Evolutionary conservation across 1,140 invertebrate species (phyloP).

Genomic region (Belonocnema kinseyi): DNA sequence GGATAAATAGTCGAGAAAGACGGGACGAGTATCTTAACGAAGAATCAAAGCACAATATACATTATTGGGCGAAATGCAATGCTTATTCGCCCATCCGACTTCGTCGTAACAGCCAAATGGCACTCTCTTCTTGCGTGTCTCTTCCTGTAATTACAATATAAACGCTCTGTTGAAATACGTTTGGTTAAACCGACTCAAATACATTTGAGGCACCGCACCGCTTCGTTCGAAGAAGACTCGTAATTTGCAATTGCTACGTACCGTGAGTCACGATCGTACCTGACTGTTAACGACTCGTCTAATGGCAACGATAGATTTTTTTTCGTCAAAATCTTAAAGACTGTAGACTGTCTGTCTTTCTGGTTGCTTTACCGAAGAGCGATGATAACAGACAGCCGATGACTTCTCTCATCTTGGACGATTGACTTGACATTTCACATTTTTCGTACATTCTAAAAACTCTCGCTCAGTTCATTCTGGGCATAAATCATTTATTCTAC

Average conservation of each 20-base stretch:
- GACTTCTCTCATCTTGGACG: neutral
- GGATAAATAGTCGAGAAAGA: neutral
- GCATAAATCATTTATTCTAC: too few relatives aligned
- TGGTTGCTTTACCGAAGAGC: conserved; percentile 42
- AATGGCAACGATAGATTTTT: conserved; percentile 43
- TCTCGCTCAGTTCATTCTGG: neutral
- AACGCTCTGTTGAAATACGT: conserved; percentile 58
- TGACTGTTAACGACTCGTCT: conserved; percentile 52
- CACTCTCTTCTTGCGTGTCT: conserved; percentile 65
- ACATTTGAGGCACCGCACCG: conserved; percentile 46
- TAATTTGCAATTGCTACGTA: conserved; percentile 49
- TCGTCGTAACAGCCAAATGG: conserved; percentile 46
- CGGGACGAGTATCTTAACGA: neutral
- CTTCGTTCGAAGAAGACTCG: conserved; percentile 45
- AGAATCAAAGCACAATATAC: neutral
- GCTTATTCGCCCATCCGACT: conserved; percentile 35
- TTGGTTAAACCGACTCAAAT: conserved; percentile 54
- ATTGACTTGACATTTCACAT: conserved; percentile 1
- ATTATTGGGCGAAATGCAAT: conserved; percentile 13
- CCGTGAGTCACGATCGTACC: conserved; percentile 50
- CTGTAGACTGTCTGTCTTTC: conserved; percentile 1
- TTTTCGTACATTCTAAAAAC: neutral
- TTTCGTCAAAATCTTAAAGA: conserved; percentile 38
- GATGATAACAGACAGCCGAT: conserved; percentile 30
- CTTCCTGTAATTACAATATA: conserved; percentile 61